These are phyloP conservation scores for Neomorphus geoffroyi DNA, from an alignment of 2,797 vertebrate genomes.

Conservation along the genomic window DNA sequence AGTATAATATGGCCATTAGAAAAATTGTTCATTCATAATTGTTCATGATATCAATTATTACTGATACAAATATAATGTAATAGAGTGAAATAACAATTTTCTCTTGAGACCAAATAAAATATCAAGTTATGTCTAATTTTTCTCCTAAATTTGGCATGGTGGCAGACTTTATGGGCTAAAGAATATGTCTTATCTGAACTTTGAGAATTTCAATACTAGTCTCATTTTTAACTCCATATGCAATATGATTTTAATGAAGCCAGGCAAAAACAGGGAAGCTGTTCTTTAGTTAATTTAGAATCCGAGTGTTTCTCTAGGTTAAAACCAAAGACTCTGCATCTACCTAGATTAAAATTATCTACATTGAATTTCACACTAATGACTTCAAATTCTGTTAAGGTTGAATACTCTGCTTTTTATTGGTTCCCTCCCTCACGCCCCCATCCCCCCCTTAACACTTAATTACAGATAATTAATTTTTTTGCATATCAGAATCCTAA, in stretches of 20 bases:
- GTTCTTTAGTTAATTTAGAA: background rate
- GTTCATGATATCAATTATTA: background rate
- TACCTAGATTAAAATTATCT: background rate
- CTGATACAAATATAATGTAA: background rate
- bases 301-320: background rate
- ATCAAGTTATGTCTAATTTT: background rate
- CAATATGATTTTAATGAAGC: background rate
- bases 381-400: background rate
- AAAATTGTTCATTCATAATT: background rate
- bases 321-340: background rate
- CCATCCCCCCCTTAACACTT: background rate
- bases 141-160: background rate
- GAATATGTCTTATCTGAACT: background rate
- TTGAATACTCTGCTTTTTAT: background rate
- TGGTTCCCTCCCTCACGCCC: no score
- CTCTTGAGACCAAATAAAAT: background rate
- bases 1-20: background rate
- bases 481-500: background rate
- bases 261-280: background rate
- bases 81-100: background rate
- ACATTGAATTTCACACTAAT: background rate
- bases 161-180: background rate
- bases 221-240: background rate
- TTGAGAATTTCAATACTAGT: background rate
- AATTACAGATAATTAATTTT: background rate